These are phyloP conservation scores for Danionella dracula DNA, from an alignment of 2,797 vertebrate genomes.

Conservation along the genomic window DNA sequence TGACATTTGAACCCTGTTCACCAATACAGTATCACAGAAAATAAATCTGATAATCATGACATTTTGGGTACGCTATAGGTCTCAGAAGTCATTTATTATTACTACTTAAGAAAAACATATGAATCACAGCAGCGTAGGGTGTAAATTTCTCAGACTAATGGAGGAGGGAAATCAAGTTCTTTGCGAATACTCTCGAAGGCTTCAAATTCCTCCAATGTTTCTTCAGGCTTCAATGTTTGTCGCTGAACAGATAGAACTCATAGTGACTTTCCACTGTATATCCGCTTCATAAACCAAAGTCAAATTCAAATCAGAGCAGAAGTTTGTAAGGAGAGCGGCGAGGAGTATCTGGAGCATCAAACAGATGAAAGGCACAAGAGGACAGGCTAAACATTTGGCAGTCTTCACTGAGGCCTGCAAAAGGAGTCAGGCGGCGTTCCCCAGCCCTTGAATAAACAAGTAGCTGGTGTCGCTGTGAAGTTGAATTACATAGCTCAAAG, in stretches of 20 bases:
- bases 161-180: background rate
- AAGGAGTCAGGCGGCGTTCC: constrained; percentile 54
- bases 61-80: too few species aligned
- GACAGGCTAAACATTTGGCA: constrained; percentile 61
- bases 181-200: constrained; percentile 9
- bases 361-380: constrained; percentile 57
- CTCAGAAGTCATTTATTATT: too few species aligned
- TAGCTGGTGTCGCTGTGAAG: constrained; percentile 87
- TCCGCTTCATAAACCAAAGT: constrained; percentile 41
- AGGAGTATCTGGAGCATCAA: constrained; percentile 48
- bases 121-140: background rate
- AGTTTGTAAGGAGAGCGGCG: constrained; percentile 53
- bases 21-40: too few species aligned
- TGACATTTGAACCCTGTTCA: too few species aligned
- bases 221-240: constrained; percentile 10
- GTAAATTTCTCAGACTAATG: background rate
- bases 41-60: too few species aligned
- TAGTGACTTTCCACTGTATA: constrained; percentile 41
- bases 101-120: too few species aligned
- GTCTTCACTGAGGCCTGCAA: constrained; percentile 67
- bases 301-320: constrained; percentile 51
- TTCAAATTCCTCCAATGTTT: constrained; percentile 9
- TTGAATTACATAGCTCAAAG: constrained; percentile 97
- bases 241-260: constrained; percentile 17
- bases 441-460: constrained; percentile 83